Conservation (phyloP, 2,797 vertebrate species). For the Orientallactaga sibirica region DNA sequence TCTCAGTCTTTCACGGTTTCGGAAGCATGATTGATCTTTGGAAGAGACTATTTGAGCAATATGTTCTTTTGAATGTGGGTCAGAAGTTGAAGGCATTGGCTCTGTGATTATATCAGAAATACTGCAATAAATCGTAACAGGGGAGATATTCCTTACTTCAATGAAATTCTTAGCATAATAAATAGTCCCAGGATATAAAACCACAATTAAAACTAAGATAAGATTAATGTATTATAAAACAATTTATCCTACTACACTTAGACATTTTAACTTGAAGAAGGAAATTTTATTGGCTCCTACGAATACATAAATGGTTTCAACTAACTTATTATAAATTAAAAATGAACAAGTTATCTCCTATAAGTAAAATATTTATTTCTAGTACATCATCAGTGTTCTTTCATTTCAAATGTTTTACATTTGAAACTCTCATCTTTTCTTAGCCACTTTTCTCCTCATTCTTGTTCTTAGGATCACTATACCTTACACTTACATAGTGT, state of each 20-base stretch:
- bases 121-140: constrained; percentile 8
- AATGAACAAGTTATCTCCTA: background rate
- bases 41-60: constrained; percentile 28
- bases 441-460: constrained; percentile 27
- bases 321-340: constrained; percentile 55
- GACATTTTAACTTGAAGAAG: constrained; percentile 9
- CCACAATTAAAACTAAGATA: constrained; percentile 35
- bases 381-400: background rate
- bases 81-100: constrained; percentile 28
- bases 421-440: constrained; percentile 39
- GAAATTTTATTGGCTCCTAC: constrained; percentile 40
- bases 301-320: background rate
- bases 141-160: constrained; percentile 4
- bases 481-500: background rate
- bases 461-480: background rate
- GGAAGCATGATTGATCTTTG: background rate
- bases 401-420: background rate
- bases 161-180: constrained; percentile 27
- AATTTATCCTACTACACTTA: constrained; percentile 16
- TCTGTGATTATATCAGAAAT: constrained; percentile 7
- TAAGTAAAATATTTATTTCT: constrained; percentile 39
- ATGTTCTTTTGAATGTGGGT: constrained; percentile 41
- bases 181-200: background rate
- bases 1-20: constrained; percentile 27
- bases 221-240: constrained; percentile 33